phyloP scores from a whole-genome alignment of 2,113 vertebrate genomes.

The Melanerpes aurifrons region DNA sequence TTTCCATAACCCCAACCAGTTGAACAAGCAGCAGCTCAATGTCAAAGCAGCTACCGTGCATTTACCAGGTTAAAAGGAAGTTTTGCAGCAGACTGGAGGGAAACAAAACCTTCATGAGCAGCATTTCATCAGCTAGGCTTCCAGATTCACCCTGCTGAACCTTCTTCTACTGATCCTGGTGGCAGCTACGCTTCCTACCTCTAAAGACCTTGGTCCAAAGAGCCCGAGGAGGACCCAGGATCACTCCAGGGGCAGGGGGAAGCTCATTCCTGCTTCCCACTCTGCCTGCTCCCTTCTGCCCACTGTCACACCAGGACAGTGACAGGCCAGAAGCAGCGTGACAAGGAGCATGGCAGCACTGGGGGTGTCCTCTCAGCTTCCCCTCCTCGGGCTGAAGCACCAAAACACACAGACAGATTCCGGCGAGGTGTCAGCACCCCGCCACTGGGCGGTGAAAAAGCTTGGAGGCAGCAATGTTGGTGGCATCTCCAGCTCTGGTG shows the following conservation, averaged over 20 bases:
- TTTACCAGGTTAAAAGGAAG: neutral
- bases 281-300: neutral
- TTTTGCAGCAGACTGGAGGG: neutral
- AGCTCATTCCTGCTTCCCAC: fast-evolving
- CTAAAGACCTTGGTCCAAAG: neutral
- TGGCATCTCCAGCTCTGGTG: neutral
- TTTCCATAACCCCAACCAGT: neutral
- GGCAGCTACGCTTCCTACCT: fast-evolving
- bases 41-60: neutral
- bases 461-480: neutral
- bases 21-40: neutral
- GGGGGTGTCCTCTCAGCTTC: neutral
- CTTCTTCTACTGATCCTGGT: fast-evolving
- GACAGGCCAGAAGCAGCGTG: neutral
- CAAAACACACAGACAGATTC: fast-evolving
- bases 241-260: neutral
- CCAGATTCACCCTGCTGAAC: neutral
- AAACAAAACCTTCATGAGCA: neutral
- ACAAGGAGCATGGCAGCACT: fast-evolving
- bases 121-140: neutral
- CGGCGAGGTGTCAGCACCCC: fast-evolving
- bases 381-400: neutral
- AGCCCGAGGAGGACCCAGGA: neutral
- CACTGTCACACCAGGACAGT: fast-evolving
- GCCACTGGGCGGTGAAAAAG: neutral